phyloP scores from a whole-genome alignment of 2,888 invertebrate species.

The Lathronympha strigana region DNA sequence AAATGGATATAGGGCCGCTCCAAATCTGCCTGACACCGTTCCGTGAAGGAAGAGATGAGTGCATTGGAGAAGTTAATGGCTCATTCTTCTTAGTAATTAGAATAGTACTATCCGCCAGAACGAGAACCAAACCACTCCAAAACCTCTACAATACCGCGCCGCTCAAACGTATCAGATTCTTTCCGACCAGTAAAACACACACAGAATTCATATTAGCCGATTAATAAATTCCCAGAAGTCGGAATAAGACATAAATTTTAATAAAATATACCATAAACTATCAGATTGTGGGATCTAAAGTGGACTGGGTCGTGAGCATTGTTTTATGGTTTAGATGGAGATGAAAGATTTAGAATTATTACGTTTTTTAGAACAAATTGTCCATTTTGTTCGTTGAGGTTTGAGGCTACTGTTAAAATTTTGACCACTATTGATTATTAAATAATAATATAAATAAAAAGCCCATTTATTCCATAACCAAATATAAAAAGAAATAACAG shows the following conservation, averaged over 20 bases:
- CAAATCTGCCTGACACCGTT: too few relatives aligned
- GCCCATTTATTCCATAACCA: too few relatives aligned
- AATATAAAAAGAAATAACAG: too few relatives aligned
- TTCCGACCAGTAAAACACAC: conserved; percentile 64
- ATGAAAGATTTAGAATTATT: conserved; percentile 56
- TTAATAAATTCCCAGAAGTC: conserved; percentile 81
- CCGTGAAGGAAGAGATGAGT: too few relatives aligned
- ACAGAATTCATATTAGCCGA: conserved; percentile 81
- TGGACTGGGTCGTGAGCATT: conserved; percentile 60
- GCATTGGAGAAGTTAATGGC: too few relatives aligned
- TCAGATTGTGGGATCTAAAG: conserved; percentile 70
- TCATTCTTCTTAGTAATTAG: not conserved
- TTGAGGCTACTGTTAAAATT: conserved; percentile 4
- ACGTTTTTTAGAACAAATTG: conserved; percentile 44
- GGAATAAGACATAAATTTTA: conserved; percentile 83
- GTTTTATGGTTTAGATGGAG: conserved; percentile 59
- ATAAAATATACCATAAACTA: conserved; percentile 77
- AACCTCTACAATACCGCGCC: conserved; percentile 36
- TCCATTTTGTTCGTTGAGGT: conserved; percentile 4
- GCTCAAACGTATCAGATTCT: conserved; percentile 63
- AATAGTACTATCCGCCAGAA: not conserved
- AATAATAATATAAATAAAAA: too few relatives aligned
- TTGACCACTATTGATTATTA: too few relatives aligned
- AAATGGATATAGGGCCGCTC: too few relatives aligned
- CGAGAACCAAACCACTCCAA: conserved; percentile 26